These are phyloP conservation scores for Trematomus bernacchii DNA, from an alignment of 2,797 vertebrate genomes.

Conservation along the genomic window DNA sequence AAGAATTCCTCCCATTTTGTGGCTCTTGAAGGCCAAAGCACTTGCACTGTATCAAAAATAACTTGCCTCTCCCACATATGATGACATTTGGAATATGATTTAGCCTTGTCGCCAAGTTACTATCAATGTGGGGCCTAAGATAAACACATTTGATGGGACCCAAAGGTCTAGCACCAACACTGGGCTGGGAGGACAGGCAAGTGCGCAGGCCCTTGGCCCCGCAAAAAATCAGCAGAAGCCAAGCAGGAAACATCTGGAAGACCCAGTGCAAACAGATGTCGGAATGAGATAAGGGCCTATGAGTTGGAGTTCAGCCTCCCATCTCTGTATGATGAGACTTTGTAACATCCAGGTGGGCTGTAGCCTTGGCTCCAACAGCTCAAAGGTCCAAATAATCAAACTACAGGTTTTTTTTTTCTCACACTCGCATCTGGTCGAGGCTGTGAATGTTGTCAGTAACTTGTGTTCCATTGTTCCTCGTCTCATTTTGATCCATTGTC, in stretches of 20 bases:
- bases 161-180: conserved; percentile 67
- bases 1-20: conserved; percentile 44
- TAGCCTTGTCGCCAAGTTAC: conserved; percentile 80
- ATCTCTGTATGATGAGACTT: conserved; percentile 71
- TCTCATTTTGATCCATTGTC: conserved; percentile 89
- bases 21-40: conserved; percentile 58
- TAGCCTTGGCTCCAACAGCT: conserved; percentile 80
- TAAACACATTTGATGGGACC: conserved; percentile 82
- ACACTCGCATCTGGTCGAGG: conserved; percentile 82
- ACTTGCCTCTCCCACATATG: conserved; percentile 72
- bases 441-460: conserved; percentile 80
- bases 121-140: conserved; percentile 75
- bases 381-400: conserved; percentile 84
- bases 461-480: conserved; percentile 81
- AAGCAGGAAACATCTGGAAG: conserved; percentile 91
- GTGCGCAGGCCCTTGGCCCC: conserved; percentile 68
- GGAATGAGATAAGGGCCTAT: conserved; percentile 82
- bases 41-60: conserved; percentile 75
- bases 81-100: conserved; percentile 83
- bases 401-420: conserved; percentile 55
- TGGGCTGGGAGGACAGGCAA: conserved; percentile 70
- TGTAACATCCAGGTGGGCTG: conserved; percentile 83
- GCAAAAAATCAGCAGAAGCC: conserved; percentile 77
- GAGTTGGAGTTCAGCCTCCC: conserved; percentile 73
- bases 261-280: conserved; percentile 86